These are phyloP conservation scores for Papilio aristodemus DNA, from an alignment of 1,140 invertebrate species.

Conservation along the genomic window DNA sequence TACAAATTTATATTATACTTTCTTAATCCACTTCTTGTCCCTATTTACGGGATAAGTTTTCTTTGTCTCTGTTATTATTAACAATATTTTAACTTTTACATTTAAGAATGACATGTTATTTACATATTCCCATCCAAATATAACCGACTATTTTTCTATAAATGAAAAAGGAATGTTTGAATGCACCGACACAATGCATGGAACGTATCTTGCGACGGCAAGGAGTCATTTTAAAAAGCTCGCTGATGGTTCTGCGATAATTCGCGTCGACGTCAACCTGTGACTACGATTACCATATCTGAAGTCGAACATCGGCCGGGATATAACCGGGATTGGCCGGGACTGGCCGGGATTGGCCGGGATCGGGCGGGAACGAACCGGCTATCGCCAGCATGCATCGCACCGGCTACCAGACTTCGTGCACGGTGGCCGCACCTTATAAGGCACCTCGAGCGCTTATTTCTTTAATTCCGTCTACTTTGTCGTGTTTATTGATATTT, in stretches of 20 bases:
- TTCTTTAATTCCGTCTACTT: conserved; percentile 21
- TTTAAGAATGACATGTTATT: too few relatives aligned
- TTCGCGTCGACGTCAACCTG: conserved; percentile 46
- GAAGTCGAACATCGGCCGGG: conserved; percentile 48
- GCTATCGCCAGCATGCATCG: conserved; percentile 60
- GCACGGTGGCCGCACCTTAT: conserved; percentile 39
- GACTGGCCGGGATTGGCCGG: conserved; percentile 18
- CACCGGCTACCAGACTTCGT: conserved; percentile 38
- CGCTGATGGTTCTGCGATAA: conserved; percentile 31
- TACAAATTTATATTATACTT: too few relatives aligned
- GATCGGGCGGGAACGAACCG: conserved; percentile 36
- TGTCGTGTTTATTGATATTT: conserved; percentile 32
- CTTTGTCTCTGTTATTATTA: too few relatives aligned
- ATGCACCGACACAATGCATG: background rate
- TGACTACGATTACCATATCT: conserved; percentile 60
- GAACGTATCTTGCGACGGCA: conserved; percentile 7
- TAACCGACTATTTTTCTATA: too few relatives aligned
- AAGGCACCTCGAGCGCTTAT: conserved; percentile 9
- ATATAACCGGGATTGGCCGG: background rate
- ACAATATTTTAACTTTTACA: too few relatives aligned
- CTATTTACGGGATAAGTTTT: too few relatives aligned
- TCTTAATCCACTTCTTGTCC: too few relatives aligned
- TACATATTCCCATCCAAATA: too few relatives aligned
- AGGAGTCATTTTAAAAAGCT: conserved; percentile 5
- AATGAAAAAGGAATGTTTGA: background rate